Conservation (phyloP, 2,113 vertebrate species). For the Forbesichthys papilliferus region DNA sequence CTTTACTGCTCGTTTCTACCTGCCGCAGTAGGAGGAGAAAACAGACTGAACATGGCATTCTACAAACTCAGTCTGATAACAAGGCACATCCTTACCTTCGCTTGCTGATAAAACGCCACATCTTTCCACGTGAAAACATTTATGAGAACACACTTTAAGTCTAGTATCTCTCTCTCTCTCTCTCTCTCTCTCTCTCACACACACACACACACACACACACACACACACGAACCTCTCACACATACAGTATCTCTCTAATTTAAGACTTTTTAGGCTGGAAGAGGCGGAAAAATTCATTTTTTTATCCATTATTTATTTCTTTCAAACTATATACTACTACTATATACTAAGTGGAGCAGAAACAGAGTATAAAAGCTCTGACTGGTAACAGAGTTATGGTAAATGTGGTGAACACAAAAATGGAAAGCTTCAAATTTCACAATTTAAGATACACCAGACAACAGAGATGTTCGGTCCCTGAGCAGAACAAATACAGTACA, state of each 20-base stretch:
- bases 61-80: constrained; percentile 42
- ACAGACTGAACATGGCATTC: constrained; percentile 31
- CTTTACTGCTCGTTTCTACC: constrained; percentile 14
- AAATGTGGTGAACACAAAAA: constrained; percentile 17
- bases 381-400: constrained; percentile 28
- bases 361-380: constrained; percentile 9
- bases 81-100: constrained; percentile 28
- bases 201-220: constrained; percentile 4
- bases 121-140: constrained; percentile 3
- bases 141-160: not conserved
- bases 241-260: constrained; percentile 30
- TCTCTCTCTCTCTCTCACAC: not conserved
- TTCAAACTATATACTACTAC: constrained; percentile 28
- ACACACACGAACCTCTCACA: constrained; percentile 35
- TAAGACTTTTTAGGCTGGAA: constrained; percentile 27
- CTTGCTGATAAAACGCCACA: constrained; percentile 44
- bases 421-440: constrained; percentile 13
- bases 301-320: constrained; percentile 41
- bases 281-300: constrained; percentile 48
- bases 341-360: constrained; percentile 4
- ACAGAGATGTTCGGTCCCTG: constrained; percentile 17
- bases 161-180: constrained; percentile 9
- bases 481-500: constrained; percentile 4
- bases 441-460: constrained; percentile 20
- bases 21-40: constrained; percentile 34